Evolutionary conservation across 2,888 invertebrate species (phyloP).

Genomic region (Pristionchus arcanus): DNA sequence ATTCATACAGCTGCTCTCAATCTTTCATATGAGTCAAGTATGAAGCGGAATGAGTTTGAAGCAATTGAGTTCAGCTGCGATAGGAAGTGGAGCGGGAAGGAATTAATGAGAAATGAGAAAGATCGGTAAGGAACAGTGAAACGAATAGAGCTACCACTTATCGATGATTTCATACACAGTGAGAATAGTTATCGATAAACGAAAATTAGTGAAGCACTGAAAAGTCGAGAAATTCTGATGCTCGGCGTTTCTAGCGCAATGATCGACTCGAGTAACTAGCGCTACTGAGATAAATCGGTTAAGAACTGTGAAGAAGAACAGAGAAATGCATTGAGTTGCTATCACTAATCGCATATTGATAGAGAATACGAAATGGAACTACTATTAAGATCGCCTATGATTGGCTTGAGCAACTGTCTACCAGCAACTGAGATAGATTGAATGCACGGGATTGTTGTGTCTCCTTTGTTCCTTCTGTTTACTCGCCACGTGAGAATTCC

Average conservation of each 20-base stretch:
- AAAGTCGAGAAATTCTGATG: not conserved
- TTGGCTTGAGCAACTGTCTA: no score
- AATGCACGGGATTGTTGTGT: not conserved
- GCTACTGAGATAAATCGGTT: not conserved
- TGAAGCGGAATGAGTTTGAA: not conserved
- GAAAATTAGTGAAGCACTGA: no score
- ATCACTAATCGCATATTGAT: no score
- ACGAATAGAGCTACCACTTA: no score
- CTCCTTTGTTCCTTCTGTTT: not conserved
- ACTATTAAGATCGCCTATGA: no score
- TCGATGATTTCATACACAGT: no score
- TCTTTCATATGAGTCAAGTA: no score
- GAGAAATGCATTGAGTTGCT: no score
- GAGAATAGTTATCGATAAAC: no score
- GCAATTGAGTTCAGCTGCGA: not conserved
- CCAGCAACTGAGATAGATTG: not conserved
- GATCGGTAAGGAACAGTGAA: not conserved
- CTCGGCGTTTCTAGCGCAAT: not conserved
- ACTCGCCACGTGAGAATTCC: not conserved
- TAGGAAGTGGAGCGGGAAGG: not conserved
- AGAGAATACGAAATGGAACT: no score
- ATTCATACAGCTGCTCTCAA: not conserved
- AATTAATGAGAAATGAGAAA: slow-evolving; percentile 6
- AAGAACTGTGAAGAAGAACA: no score
- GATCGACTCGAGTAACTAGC: no score